Evolutionary conservation across 2,797 vertebrate genomes (phyloP).

Genomic region (Yasuhikotakia modesta): DNA sequence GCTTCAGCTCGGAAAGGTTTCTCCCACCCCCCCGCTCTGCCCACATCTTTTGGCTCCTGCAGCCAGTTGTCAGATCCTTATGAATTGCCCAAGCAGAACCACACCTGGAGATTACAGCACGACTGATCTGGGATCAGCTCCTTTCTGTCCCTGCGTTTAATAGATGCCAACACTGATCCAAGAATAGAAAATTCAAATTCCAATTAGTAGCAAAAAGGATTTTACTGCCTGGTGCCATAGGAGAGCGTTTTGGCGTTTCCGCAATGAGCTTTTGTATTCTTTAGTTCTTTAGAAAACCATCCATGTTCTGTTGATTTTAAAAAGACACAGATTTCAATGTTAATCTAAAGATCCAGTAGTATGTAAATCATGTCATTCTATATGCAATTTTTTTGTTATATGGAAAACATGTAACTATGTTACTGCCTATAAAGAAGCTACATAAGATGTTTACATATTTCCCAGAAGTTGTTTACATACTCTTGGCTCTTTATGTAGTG

Average conservation of each 20-base stretch:
- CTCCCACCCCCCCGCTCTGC: not conserved
- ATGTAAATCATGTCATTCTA: no score
- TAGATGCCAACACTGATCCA: not conserved
- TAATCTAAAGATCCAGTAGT: not conserved
- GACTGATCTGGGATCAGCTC: constrained; percentile 1
- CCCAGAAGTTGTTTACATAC: not conserved
- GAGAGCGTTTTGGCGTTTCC: not conserved
- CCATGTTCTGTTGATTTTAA: not conserved
- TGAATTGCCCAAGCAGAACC: constrained; percentile 12
- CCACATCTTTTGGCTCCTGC: not conserved
- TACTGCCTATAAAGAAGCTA: not conserved
- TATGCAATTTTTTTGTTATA: no score
- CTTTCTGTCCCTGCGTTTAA: not conserved
- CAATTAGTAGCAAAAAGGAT: not conserved
- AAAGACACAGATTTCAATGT: not conserved
- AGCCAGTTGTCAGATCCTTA: not conserved
- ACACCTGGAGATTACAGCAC: constrained; percentile 5
- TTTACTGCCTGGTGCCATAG: not conserved
- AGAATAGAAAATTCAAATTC: not conserved
- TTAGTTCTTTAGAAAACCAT: not conserved
- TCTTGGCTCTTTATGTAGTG: not conserved
- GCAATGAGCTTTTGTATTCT: not conserved
- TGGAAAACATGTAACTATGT: no score
- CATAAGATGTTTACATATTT: not conserved
- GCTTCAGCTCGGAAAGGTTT: constrained; percentile 24